Evolutionary conservation across 2,888 invertebrate species (phyloP).

Genomic region (Agonum fuliginosum): DNA sequence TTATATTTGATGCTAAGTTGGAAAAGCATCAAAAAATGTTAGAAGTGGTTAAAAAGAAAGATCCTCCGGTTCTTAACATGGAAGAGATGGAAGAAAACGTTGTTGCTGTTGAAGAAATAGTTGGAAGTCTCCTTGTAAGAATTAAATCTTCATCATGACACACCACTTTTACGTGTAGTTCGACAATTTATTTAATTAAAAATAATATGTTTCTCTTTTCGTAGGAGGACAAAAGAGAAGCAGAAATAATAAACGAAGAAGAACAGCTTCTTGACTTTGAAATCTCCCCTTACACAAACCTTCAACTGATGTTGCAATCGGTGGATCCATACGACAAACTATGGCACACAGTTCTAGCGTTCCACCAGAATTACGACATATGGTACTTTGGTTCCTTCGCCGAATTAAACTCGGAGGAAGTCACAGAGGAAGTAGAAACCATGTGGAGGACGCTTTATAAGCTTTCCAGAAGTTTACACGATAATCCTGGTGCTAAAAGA

Average conservation of each 20-base stretch:
- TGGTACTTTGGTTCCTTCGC: conserved; percentile 92
- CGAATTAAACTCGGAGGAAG: conserved; percentile 87
- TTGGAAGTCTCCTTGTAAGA: conserved; percentile 76
- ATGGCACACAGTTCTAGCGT: conserved; percentile 88
- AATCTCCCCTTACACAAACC: conserved; percentile 81
- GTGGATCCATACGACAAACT: conserved; percentile 89
- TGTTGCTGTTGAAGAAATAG: conserved; percentile 82
- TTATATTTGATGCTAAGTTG: conserved; percentile 82
- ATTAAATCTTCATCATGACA: not conserved
- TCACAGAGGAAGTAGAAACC: conserved; percentile 88
- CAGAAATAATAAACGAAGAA: conserved; percentile 86
- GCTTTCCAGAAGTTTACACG: conserved; percentile 86
- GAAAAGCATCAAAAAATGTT: conserved; percentile 83
- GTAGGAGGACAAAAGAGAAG: conserved; percentile 77
- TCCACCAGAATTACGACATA: conserved; percentile 85
- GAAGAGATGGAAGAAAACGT: conserved; percentile 90
- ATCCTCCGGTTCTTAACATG: conserved; percentile 86
- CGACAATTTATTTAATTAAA: too few relatives aligned
- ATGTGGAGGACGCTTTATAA: conserved; percentile 90
- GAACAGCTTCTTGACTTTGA: conserved; percentile 89
- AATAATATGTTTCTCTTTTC: too few relatives aligned
- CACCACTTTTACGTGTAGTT: too few relatives aligned
- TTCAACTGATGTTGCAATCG: conserved; percentile 81
- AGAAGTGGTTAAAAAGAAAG: conserved; percentile 85
- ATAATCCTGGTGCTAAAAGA: conserved; percentile 89